phyloP scores from a whole-genome alignment of 2,797 vertebrate species.

The Rhinatrema bivittatum region DNA sequence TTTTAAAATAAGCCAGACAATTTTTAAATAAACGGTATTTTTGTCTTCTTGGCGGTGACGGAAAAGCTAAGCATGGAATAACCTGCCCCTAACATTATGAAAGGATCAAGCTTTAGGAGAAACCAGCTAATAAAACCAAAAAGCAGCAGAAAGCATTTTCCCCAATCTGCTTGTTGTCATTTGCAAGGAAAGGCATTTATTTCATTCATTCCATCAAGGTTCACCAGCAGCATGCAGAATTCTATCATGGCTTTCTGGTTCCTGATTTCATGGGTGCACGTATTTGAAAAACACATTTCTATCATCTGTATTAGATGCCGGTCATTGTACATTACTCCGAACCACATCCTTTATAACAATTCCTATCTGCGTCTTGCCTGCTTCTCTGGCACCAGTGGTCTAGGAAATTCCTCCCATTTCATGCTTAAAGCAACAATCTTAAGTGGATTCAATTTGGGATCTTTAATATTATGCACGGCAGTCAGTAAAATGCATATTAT shows the following conservation, averaged over 20 bases:
- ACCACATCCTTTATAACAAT: conserved; percentile 23
- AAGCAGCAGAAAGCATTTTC: conserved; percentile 6
- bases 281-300: conserved; percentile 39
- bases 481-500: no score
- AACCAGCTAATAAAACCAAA: conserved; percentile 21
- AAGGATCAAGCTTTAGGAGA: conserved; percentile 12
- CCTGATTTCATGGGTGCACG: conserved; percentile 27
- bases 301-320: conserved; percentile 26
- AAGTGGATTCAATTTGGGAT: no score
- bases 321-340: conserved; percentile 30
- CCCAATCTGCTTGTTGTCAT: conserved; percentile 35
- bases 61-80: conserved; percentile 1
- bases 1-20: no score
- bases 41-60: no score
- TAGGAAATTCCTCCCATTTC: no score
- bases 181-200: conserved; percentile 39
- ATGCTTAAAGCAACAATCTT: no score
- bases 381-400: background rate
- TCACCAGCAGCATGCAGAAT: conserved; percentile 19
- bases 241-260: conserved; percentile 31
- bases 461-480: no score
- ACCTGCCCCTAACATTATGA: conserved; percentile 9
- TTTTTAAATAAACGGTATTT: no score
- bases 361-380: conserved; percentile 31
- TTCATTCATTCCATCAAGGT: conserved; percentile 17